A percentile compares a stretch with the other conserved stretches of the same genome.
Conservation (phyloP, 2,888 invertebrate species). For the Mantis religiosa region DNA sequence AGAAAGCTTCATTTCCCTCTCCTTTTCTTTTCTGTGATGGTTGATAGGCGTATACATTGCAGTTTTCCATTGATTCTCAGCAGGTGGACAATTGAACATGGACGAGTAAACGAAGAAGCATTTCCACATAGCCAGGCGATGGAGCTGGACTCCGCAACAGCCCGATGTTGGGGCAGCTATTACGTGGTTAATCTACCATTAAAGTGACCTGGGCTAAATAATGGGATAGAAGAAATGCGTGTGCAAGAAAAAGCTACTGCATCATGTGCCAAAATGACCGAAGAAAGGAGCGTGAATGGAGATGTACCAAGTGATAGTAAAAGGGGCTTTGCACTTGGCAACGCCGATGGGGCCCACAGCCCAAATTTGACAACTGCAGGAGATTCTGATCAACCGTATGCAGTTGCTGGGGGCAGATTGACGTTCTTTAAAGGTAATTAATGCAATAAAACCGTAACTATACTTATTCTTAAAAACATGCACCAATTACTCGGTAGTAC, state of each 20-base stretch:
- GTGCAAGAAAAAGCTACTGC: conserved; percentile 38
- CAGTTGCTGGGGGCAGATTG: conserved; percentile 62
- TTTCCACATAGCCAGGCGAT: conserved; percentile 35
- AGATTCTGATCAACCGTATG: conserved; percentile 24
- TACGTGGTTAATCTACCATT: conserved; percentile 20
- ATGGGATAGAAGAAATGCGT: conserved; percentile 37
- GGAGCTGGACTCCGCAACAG: conserved; percentile 33
- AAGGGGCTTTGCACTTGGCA: conserved; percentile 30
- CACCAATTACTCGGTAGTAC: background rate
- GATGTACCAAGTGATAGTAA: conserved; percentile 34
- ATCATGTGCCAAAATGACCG: conserved; percentile 40
- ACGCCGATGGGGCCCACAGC: conserved; percentile 31
- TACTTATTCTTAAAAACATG: background rate
- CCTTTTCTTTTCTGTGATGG: background rate
- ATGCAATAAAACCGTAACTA: background rate
- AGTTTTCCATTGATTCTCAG: conserved; percentile 33
- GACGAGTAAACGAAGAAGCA: conserved; percentile 32
- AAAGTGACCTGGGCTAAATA: conserved; percentile 23
- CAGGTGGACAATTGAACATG: conserved; percentile 36
- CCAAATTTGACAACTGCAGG: conserved; percentile 30
- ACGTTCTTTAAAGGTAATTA: conserved; percentile 71
- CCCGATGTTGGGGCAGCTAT: conserved; percentile 31
- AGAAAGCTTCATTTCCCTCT: background rate
- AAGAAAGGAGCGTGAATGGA: conserved; percentile 39
- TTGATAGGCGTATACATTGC: conserved; percentile 20